Conservation (phyloP, 2,888 invertebrate genomes). For the Terebella lapidaria region DNA sequence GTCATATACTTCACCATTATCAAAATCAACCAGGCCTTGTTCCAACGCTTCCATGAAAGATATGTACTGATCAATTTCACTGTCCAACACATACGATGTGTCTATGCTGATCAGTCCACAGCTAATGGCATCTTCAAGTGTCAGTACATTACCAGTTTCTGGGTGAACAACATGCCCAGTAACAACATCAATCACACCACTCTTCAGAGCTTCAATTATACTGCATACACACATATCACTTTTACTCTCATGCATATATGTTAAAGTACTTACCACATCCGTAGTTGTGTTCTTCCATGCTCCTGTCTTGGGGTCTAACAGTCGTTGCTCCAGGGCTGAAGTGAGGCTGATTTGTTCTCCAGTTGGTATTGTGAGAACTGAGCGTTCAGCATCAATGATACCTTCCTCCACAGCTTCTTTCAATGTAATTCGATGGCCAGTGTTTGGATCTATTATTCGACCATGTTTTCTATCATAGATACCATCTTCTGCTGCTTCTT, state of each 20-base stretch:
- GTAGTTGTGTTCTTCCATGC: background rate
- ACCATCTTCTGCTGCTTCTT: conserved; percentile 33
- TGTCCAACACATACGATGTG: background rate
- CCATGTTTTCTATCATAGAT: conserved; percentile 8
- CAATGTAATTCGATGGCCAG: conserved; percentile 59
- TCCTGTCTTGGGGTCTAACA: conserved; percentile 7
- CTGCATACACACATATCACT: background rate
- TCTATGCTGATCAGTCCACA: background rate
- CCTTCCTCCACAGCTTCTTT: conserved; percentile 12
- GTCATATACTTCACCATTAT: background rate
- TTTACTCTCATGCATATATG: background rate
- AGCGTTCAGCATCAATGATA: conserved; percentile 72
- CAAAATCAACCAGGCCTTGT: background rate
- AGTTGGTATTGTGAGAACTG: conserved; percentile 62
- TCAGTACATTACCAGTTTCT: background rate
- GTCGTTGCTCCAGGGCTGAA: conserved; percentile 11
- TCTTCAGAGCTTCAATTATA: background rate
- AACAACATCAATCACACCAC: background rate
- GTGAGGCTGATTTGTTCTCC: conserved; percentile 58
- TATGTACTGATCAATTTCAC: background rate
- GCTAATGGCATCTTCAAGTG: background rate
- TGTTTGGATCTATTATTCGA: conserved; percentile 67
- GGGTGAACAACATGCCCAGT: background rate
- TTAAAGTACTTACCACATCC: background rate
- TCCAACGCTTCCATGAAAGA: background rate